Percentiles rank a stretch among this genome's conserved stretches.
Evolutionary conservation across 2,797 vertebrate genomes (phyloP).

Genomic region (Enteromius viviparus): DNA sequence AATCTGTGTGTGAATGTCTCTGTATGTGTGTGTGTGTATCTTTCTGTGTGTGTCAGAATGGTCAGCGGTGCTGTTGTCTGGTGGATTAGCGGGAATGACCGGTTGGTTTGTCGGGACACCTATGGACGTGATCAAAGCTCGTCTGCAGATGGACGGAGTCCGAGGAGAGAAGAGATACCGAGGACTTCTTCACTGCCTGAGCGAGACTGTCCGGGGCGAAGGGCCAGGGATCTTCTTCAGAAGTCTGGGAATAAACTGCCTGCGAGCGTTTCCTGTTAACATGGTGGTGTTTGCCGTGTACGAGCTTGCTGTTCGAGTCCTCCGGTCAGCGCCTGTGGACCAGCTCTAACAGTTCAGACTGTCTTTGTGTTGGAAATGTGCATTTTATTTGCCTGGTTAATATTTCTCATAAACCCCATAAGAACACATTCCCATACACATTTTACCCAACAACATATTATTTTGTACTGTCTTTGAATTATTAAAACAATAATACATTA

Average conservation of each 20-base stretch:
- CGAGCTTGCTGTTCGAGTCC: constrained; percentile 76
- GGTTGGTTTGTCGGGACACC: constrained; percentile 85
- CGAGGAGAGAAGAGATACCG: constrained; percentile 74
- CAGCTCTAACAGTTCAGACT: neutral
- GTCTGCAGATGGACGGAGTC: constrained; percentile 80
- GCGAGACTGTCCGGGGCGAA: constrained; percentile 77
- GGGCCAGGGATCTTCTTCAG: constrained; percentile 82
- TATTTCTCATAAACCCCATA: too few species aligned
- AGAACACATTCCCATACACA: too few species aligned
- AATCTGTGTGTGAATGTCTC: too few species aligned
- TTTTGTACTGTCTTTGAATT: too few species aligned
- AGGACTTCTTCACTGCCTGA: constrained; percentile 82
- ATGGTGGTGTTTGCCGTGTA: constrained; percentile 86
- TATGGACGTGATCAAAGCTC: constrained; percentile 88
- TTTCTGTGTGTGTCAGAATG: constrained; percentile 69
- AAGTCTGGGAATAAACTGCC: constrained; percentile 83
- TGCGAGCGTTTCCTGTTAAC: constrained; percentile 86
- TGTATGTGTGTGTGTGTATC: neutral
- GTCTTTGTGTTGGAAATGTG: neutral
- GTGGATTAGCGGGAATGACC: constrained; percentile 82
- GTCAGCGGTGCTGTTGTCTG: constrained; percentile 77
- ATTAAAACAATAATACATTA: neutral
- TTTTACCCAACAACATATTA: neutral
- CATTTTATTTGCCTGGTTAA: neutral
- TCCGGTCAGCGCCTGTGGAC: constrained; percentile 22